Evolutionary conservation across 2,888 invertebrate genomes (phyloP).

Genomic region (Cerastis leucographa): DNA sequence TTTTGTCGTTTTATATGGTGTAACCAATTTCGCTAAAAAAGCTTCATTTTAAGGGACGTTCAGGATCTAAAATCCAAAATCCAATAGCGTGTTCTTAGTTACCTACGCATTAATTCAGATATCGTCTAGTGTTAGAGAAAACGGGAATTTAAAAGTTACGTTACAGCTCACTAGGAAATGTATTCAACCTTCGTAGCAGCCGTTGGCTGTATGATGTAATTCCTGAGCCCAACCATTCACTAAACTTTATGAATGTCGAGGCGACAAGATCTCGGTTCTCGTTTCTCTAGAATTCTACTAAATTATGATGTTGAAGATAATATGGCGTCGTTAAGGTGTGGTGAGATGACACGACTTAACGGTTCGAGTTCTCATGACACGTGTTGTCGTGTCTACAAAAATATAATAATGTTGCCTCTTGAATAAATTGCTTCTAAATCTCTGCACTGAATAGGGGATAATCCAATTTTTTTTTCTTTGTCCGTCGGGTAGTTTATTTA

Average conservation of each 20-base stretch:
- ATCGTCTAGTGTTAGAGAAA: neutral
- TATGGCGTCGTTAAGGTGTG: conserved; percentile 1
- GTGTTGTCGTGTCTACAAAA: neutral
- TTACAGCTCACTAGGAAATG: neutral
- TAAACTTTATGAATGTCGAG: conserved; percentile 59
- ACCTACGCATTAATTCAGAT: neutral
- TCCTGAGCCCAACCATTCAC: conserved; percentile 53
- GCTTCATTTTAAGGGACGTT: too few relatives aligned
- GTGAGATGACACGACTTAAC: conserved; percentile 3
- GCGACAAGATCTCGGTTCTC: conserved; percentile 54
- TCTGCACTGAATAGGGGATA: too few relatives aligned
- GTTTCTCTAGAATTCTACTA: conserved; percentile 44
- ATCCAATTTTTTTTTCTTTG: too few relatives aligned
- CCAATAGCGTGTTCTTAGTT: neutral
- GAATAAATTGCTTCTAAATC: neutral
- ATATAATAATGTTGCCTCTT: neutral
- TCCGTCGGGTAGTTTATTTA: too few relatives aligned
- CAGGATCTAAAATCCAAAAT: neutral
- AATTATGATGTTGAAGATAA: conserved; percentile 35
- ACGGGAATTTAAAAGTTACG: neutral
- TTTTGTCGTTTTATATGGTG: too few relatives aligned
- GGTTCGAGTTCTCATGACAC: neutral
- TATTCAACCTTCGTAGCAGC: conserved; percentile 26
- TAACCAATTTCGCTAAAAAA: too few relatives aligned
- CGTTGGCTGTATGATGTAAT: conserved; percentile 36